Evolutionary conservation across 2,888 invertebrate genomes (phyloP), one percentile per base, ranked within the genome.

Genomic region (Aplocera efformata): DNA sequence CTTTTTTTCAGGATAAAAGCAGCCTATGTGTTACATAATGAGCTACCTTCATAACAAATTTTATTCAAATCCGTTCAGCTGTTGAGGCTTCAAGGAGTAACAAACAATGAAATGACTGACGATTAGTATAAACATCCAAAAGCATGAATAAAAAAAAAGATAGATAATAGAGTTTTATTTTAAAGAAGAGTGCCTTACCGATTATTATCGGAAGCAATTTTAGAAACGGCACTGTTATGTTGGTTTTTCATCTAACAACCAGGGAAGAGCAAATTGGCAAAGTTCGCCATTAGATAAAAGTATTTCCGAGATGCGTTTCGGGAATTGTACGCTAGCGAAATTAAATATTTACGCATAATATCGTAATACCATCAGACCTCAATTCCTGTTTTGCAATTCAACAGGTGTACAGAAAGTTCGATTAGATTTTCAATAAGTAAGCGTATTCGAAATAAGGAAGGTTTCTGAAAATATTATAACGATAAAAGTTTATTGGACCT

Each of bases 401-500:
- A 52, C 49, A 53, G 52, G 52, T 53, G 50, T 48, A 48, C 52
- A 47, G 49, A 48, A 55, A 53, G 46, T 55, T 52, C 53, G 56
- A 49, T 55, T 56, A 52, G 55, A 55, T 56, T 63, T 63, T 64
- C 62, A 62, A 66, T 67, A 60, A 61, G 52, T 52, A 60, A 59
- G 56, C 53, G 55, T 44, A 60, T 57, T 56, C 50, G 48, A 60
- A 54, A 65, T 60, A 67, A 55, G 54, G 51, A 56, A 59, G 56
- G 48, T 56, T 65, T 51, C 54, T 33, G 51, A 48, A 61, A 64
- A 67, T 65, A 59, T 62, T 65, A 59, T 62, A 58, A 60, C 50
- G 55, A 63, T 65, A 68, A 64, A 68, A 63, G 53, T 65, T 67
- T 67, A 67, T 60, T 65, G 60, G 56, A 56, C 63, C 63, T 56